Percentiles rank a stretch among this genome's conserved stretches.
These are phyloP conservation scores for Gryllus longicercus DNA, from an alignment of 2,888 invertebrate genomes.

Conservation along the genomic window DNA sequence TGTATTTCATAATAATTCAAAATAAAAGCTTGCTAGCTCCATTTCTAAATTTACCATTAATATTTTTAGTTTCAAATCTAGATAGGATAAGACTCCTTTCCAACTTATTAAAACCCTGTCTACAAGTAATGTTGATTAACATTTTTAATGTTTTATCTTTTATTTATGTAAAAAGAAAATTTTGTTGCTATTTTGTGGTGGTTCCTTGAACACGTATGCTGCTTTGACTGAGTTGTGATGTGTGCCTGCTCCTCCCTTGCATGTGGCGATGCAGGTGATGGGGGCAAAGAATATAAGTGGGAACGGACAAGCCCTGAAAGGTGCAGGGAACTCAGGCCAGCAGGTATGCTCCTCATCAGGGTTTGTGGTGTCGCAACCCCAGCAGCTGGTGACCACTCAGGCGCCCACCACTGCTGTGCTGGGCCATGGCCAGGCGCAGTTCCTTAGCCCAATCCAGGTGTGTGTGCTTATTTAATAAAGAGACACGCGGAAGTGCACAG, in stretches of 20 bases:
- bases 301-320: conserved; percentile 29
- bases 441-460: conserved; percentile 69
- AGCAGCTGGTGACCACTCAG: conserved; percentile 52
- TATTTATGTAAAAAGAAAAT: too few species aligned
- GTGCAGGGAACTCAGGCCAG: conserved; percentile 28
- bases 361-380: conserved; percentile 44
- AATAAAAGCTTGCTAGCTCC: too few species aligned
- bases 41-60: too few species aligned
- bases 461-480: conserved; percentile 32
- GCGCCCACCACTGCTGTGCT: conserved; percentile 57
- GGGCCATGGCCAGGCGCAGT: conserved; percentile 59
- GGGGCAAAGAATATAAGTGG: conserved; percentile 34
- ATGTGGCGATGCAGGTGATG: conserved; percentile 32
- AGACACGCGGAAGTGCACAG: too few species aligned
- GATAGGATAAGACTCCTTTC: too few species aligned
- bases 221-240: not conserved
- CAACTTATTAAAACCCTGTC: too few species aligned
- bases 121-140: too few species aligned
- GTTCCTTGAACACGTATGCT: not conserved
- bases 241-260: not conserved
- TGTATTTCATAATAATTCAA: too few species aligned
- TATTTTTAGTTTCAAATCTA: too few species aligned
- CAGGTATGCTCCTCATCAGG: conserved; percentile 24
- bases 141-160: too few species aligned
- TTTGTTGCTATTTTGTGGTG: not conserved